Conservation (phyloP, 2,888 invertebrate genomes). For the Mesodorylaimus sp. region DNA sequence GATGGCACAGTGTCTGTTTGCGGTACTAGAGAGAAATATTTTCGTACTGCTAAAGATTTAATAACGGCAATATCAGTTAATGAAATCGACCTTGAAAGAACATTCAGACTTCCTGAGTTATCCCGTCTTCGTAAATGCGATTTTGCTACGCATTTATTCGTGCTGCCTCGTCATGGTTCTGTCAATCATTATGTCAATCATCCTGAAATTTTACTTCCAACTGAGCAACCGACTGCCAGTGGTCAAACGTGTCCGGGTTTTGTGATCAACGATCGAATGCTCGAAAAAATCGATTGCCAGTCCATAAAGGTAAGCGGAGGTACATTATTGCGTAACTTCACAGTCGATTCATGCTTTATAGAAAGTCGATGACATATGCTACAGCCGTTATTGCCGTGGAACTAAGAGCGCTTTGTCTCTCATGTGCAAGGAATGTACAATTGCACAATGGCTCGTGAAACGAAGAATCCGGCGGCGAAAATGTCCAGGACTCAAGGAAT, state of each 20-base stretch:
- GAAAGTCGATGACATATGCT: not conserved
- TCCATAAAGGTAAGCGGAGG: not conserved
- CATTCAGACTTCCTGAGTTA: not conserved
- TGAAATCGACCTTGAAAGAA: not conserved
- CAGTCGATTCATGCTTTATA: not conserved
- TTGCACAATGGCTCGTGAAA: not conserved
- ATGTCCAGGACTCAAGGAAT: not conserved
- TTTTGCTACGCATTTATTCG: not conserved
- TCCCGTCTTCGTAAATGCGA: not conserved
- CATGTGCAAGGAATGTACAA: not conserved
- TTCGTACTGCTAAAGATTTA: not conserved
- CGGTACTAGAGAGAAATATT: not conserved
- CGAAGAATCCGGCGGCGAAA: not conserved
- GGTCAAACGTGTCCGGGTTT: not conserved
- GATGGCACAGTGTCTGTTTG: not conserved
- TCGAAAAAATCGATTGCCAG: not conserved
- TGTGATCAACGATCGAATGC: not conserved
- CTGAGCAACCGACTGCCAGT: not conserved
- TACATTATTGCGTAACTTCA: not conserved
- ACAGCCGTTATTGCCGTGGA: not conserved
- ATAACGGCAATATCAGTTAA: not conserved
- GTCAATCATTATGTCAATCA: not conserved
- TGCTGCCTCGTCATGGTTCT: not conserved
- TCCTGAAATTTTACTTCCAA: not conserved
- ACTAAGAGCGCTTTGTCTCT: not conserved